phyloP scores from a whole-genome alignment of 2,113 vertebrate species.

The Xiphophorus maculatus region DNA sequence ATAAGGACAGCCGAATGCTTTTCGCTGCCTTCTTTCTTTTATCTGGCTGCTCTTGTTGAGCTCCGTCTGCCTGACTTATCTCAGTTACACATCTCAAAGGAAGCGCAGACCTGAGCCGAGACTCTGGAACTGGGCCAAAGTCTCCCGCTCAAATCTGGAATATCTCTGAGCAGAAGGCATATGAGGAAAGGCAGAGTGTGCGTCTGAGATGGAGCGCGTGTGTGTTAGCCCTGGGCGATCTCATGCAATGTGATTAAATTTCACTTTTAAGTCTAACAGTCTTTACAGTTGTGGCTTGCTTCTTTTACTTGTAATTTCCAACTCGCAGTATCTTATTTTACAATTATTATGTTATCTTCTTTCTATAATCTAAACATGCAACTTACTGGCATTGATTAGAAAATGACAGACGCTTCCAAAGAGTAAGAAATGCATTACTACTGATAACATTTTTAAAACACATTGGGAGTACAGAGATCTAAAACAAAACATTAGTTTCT shows the following conservation, averaged over 20 bases:
- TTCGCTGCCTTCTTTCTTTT: conserved; percentile 44
- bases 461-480: neutral
- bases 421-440: conserved; percentile 6
- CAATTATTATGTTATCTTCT: neutral
- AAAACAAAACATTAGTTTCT: conserved; percentile 5
- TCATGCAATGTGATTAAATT: conserved; percentile 37
- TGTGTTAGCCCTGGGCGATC: conserved; percentile 26
- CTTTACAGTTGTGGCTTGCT: conserved; percentile 30
- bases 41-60: conserved; percentile 54
- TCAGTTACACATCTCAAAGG: conserved; percentile 50
- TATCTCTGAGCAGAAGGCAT: conserved; percentile 41
- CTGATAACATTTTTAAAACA: neutral
- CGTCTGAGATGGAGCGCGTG: conserved; percentile 6
- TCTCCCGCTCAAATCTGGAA: conserved; percentile 54
- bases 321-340: neutral
- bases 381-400: conserved; percentile 31
- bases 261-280: conserved; percentile 30
- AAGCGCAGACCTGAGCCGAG: conserved; percentile 36
- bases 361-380: neutral
- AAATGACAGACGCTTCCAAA: conserved; percentile 8
- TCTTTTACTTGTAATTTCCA: conserved; percentile 26
- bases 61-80: conserved; percentile 59
- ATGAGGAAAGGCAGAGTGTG: conserved; percentile 26
- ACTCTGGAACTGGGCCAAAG: conserved; percentile 58
- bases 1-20: conserved; percentile 48